Base-by-base conservation (phyloP, 2,888 invertebrate genomes). In the Abrostola triplasia region DNA sequence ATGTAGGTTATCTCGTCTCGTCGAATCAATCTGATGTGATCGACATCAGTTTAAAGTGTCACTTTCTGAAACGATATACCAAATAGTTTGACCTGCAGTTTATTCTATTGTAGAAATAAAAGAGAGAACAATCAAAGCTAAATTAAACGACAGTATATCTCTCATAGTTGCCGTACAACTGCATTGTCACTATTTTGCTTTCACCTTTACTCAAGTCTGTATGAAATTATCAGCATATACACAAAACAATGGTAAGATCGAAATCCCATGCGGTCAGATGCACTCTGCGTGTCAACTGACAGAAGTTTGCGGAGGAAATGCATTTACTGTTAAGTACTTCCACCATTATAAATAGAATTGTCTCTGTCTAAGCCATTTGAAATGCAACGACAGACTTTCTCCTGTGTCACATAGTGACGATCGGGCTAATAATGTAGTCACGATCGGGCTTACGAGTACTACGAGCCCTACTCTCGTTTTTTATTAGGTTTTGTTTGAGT, bases 321-420 rank as follows among this genome's bases (percentile, higher is more conserved):
- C 67, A 69, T 67, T 77, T 66, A 58, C 69, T 65, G 48, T 57
- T 68, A 73, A 76, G 75, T 64, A 75, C 61, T 64, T 64, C 72
- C 50, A 53, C 47, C 67, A 69, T 78, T 78, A 72, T 74, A 77
- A 75, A 78, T 72, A 75, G 52, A 68, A 62, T 63, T 71, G 64
- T 76, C 58, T 72, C 59, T n/a, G 41, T 11, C 40, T 49, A 51
- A 70, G 37, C 70, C 54, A 59, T 70, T 56, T 75, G 60, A 65
- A 61, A 75, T 70, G 48, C 55, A 70, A 50, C 58, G 38, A 60
- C 58, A 70, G 57, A 60, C 76, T 59, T 70, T 74, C 52, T 13
- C 63, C 55, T 59, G 62, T 47, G 38, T 68, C 38, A 42, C 24
- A 47, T 24, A 13, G 24, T 24, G 1, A 24, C 4, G 24, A 4